Percentiles rank a stretch among this genome's conserved stretches.
Evolutionary conservation across 2,113 vertebrate species (phyloP).

Genomic region (Ariopsis seemanni): DNA sequence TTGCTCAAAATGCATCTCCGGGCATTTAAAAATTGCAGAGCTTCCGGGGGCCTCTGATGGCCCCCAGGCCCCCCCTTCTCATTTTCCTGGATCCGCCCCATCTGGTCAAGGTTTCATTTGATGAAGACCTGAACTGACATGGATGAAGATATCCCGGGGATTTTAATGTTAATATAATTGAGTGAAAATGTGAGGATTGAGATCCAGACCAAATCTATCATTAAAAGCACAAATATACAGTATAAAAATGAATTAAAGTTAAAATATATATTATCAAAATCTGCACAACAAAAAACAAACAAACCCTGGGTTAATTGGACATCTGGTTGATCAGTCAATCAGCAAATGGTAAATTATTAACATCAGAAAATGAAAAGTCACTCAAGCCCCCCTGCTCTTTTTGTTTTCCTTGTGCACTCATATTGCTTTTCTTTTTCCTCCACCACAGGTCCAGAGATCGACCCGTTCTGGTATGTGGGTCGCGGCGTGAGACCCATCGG

Average conservation of each 20-base stretch:
- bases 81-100: too few species aligned
- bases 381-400: background rate
- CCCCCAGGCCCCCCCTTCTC: too few species aligned
- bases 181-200: background rate
- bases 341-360: background rate
- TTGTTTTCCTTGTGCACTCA: background rate
- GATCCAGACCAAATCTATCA: background rate
- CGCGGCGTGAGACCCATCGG: constrained; percentile 87
- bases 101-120: background rate
- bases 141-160: background rate
- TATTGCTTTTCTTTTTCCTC: constrained; percentile 37
- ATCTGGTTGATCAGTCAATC: background rate
- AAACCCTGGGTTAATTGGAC: background rate
- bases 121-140: background rate
- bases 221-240: background rate
- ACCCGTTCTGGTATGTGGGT: constrained; percentile 88
- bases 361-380: background rate
- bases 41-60: too few species aligned
- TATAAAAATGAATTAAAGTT: background rate
- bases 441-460: constrained; percentile 83
- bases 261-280: background rate
- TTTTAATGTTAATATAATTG: background rate
- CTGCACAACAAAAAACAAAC: background rate
- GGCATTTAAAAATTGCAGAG: too few species aligned
- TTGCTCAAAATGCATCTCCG: too few species aligned